Base-by-base conservation (phyloP, 2,888 invertebrate species). In the Mimachlamys varia region DNA sequence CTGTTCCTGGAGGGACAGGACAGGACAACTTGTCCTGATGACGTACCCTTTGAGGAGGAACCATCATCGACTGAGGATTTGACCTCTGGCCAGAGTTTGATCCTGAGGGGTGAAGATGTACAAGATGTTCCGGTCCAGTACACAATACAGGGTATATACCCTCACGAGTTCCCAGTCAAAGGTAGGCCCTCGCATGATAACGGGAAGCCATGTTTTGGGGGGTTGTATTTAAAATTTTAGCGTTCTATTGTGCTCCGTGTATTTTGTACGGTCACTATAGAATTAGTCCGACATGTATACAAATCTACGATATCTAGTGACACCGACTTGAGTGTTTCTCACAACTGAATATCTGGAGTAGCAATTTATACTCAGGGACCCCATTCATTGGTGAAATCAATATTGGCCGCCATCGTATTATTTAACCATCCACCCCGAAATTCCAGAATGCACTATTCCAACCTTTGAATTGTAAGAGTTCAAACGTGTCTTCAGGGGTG, bases 151-250 rank as follows among this genome's bases (percentile, higher is more conserved):
- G 91, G 90, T 15, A 55, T 93, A 12, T 87, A 37, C 55, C 87
- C 89, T 0, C 91, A 92, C n/a, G 93, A 93, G 87, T 87, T 93
- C 19, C 92, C 93, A 22, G 93, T 93, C n/a, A 93, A 89, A 90
- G 93, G 93, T 93, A 91, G 91, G 90, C 37, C 55, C 44, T 33
- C 27, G 22, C 58, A n/a, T 76, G 33, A 27, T 76, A 4, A 4
- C 7, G 58, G 15, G n/a, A 4, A 0, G 19, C 19, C 19, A 58
- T 58, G 22, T 58, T 58, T 17, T 17, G 4, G 22, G 58, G 19
- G 22, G 19, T 58, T 58, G 10, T 19, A 19, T 55, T 55, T 19
- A 55, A 4, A 55, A 55, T 19, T 22, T 7, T 58, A 22, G 58
- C 58, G 7, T 58, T 58, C 58, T 10, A 58, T 58, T 58, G 58